phyloP scores from a whole-genome alignment of 2,113 vertebrate genomes.

The Apistogramma diplotaenia region DNA sequence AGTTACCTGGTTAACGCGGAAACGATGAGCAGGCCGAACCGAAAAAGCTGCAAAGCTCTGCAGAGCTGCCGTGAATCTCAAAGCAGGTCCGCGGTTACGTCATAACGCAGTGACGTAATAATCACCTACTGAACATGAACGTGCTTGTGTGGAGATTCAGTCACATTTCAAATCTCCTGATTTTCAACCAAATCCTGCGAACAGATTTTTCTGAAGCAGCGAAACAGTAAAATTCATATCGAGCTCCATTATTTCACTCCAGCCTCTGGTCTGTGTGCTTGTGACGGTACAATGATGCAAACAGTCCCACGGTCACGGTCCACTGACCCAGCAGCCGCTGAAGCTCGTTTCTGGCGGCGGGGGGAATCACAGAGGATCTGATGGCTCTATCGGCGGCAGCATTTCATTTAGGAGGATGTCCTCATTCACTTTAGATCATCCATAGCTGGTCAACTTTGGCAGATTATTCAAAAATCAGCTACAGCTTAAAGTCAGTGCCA shows the following conservation, averaged over 20 bases:
- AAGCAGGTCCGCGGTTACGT: background rate
- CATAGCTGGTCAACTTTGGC: background rate
- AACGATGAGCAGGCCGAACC: background rate
- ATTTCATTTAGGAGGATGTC: background rate
- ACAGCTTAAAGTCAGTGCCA: background rate
- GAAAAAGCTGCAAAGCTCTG: background rate
- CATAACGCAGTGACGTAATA: too few species aligned
- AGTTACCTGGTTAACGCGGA: background rate
- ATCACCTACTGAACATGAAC: too few species aligned
- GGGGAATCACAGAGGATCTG: background rate
- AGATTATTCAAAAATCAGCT: background rate
- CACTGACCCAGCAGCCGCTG: slow-evolving; percentile 7
- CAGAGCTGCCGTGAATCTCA: background rate
- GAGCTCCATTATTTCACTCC: too few species aligned
- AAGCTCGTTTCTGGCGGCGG: slow-evolving; percentile 20
- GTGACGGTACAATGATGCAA: slow-evolving; percentile 45
- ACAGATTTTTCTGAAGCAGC: too few species aligned
- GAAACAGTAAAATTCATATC: too few species aligned
- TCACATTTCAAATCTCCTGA: too few species aligned
- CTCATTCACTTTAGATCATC: background rate
- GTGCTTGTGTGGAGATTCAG: too few species aligned
- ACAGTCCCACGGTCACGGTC: slow-evolving; percentile 31
- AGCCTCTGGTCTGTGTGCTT: slow-evolving; percentile 14
- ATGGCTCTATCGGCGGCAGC: background rate
- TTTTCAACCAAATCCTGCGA: too few species aligned